Base-by-base conservation (phyloP, 2,888 invertebrate genomes). In the Drosophila prostipennis region DNA sequence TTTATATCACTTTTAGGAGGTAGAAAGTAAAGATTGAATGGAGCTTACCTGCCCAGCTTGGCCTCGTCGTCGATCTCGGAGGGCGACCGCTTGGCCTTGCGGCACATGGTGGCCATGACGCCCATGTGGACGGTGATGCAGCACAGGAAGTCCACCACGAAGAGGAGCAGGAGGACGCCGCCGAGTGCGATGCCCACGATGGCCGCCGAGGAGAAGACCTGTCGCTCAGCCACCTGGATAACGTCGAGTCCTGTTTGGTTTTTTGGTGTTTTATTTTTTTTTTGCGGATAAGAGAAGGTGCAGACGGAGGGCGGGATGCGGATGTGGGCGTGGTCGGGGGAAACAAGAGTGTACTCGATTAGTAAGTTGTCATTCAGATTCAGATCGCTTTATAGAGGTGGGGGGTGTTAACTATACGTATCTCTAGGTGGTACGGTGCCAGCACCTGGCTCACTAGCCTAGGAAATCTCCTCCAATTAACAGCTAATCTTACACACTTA, bases 111-210 rank as follows among this genome's bases (percentile, higher is more conserved):
- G n/a, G 95, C 95, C 85, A 95, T 93, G 36, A 95, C 94, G 45
- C 95, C 95, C 89, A 95, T 90, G 65, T 91, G 90, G 6, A 91
- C 94, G 92, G 93, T 95, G 93, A 95, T 93, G 91, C 95, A 96
- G 90, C 98, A 97, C 40, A 96, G 94, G 8, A 98, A 93, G 91
- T 99, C 98, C 81, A 98, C 95, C 76, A 98, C 93, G 82, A 98
- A 92, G 71, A 98, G 93, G 74, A 98, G 94, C 76, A 96, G 92
- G 54, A 96, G 93, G 48, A 98, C 94, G 49, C 96, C 96, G 43
- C 95, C 96, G 68, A 98, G 93, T 36, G 98, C 96, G 81, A 98
- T 95, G 73, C 96, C 96, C 80, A 98, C 96, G 84, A 98, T 96
- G 63, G 96, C 94, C 13, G 95, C 94, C 34, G 92, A 92, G 10